Evolutionary conservation across 2,797 vertebrate species (phyloP), one percentile per base, ranked within the genome.

Genomic region (Sphaeramia orbicularis): DNA sequence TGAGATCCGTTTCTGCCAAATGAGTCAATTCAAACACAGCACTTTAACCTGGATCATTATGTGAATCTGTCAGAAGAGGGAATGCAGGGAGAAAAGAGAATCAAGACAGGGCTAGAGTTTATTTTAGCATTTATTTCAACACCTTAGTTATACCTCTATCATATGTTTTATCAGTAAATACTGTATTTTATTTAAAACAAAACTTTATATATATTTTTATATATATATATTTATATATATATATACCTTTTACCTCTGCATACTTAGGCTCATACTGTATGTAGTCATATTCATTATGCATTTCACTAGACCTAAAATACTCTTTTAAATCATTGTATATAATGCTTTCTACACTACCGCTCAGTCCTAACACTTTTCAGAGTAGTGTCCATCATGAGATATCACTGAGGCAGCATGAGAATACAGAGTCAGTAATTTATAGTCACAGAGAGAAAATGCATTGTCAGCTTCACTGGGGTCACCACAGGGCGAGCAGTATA

Each of bases 121-220:
- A 89, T 86, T 90, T 92, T 79, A 90, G 86, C 73, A 88, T 94
- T 94, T 94, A 94, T 94, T 95, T 92, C 90, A 92, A 93, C 91
- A 92, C 88, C 87, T 94, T 92, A 92, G 86, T 85, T 88, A 83
- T 86, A 91, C 79, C 86, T 91, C 87, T 93, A 92, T 93, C 84
- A 92, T 92, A 71, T n/a, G 85, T 80, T 66, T 81, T 88, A 87
- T 91, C 80, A 86, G 88, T 88, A 90, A 88, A 90, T 90, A 87
- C 65, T 91, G 64, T 85, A 88, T 90, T 92, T 92, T 84, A 86
- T 90, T 92, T 85, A 86, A 90, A 93, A 92, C 89, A 91, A 89
- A 92, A 90, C 76, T 83, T 83, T 78, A 75, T 88, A 80, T 78
- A 53, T 74, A 65, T 81, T 72, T 77, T 60, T 79, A 70, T 86